Evolutionary conservation across 2,888 invertebrate species (phyloP), one percentile per base, ranked within the genome.

Genomic region (Nineta flava): DNA sequence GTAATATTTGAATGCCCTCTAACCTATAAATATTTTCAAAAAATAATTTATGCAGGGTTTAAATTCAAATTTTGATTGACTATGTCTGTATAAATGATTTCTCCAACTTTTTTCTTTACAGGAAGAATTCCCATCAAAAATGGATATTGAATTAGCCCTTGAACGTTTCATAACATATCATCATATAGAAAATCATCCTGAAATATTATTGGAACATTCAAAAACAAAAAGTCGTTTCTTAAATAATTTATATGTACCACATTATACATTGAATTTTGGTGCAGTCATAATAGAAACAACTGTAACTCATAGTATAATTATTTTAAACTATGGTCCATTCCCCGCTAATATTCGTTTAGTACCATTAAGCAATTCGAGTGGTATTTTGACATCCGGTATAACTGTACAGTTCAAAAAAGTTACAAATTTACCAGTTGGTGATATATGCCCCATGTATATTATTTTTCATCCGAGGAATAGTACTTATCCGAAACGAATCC

Each of bases 101-200:
- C 19, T 4, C 5, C 19, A 19, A 4, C 19, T 2, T 7, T 26
- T 26, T 26, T 5, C 26, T 3, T 26, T 26, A 26, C 26, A 73
- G 69, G 73, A 75, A 51, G 61, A 57, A 2, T 69, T 65, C 57
- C 79, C 79, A 7, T 68, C 71, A 7, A 54, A 57, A n/a, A 69
- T 73, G 62, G 80, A 80, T 54, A 76, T 80, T 49, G 75, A 77
- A 50, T 65, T 80, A 60, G 74, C 77, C 1, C 70, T 76, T 53
- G 80, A 81, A 61, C 69, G 76, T 55, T 60, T 67, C 54, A 58
- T 75, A 46, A 67, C 73, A 2, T 67, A 65, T 48, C 62, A 70
- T 38, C 67, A 73, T 55, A 64, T 79, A 12, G 62, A 63, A 52
- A 55, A 61, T 1, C 66, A 69, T 48, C 68, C 70, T 31, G 65